Base-by-base conservation (phyloP, 1,140 invertebrate species). In the Dreissena rostriformis region DNA sequence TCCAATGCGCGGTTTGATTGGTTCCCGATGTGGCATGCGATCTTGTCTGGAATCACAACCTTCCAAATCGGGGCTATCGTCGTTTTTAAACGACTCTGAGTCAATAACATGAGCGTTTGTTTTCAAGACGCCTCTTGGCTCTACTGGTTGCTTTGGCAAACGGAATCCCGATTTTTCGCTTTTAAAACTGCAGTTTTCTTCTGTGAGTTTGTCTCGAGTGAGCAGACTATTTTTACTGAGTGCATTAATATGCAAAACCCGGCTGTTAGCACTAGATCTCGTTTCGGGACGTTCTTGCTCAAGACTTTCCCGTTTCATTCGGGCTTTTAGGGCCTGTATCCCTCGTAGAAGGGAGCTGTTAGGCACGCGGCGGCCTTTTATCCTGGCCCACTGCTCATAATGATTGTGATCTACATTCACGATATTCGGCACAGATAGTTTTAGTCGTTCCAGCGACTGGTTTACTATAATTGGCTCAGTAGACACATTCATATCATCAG, bases 381-480 rank as follows among this genome's bases (percentile, higher is more conserved):
- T 70, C 61, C 80, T 7, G 10, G 80, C 80, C 80, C 80, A 82
- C 29, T 82, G 80, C 28, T 75, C 80, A 57, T 82, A 82, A 75
- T 75, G 72, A 15, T 74, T 67, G 63, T 75, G 79, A 51, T 82
- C 79, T 19, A 82, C 80, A 15, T 82, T 67, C 22, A 81, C 57
- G 28, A 55, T 28, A 12, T 39, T 49, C 10, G 55, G 71, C 19
- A 82, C 71, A 0, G 22, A 24, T 14, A 29, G 53, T 72, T 75
- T 67, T 4, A n/a, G 17, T 22, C 65, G 51, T 57, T 67, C 61
- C 52, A 74, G 6, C 57, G 17, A 19, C 17, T 61, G 57, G 57
- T 24, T 24, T 61, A 24, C 22, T 61, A n/a, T 19, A 61, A 61
- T 12, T 61, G 12, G 11, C 22, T 11, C 57, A 19, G 17, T 5